A percentile compares a stretch with the other conserved stretches of the same genome.
phyloP scores from a whole-genome alignment of 2,797 vertebrate genomes.

The Lindbergichthys nudifrons region DNA sequence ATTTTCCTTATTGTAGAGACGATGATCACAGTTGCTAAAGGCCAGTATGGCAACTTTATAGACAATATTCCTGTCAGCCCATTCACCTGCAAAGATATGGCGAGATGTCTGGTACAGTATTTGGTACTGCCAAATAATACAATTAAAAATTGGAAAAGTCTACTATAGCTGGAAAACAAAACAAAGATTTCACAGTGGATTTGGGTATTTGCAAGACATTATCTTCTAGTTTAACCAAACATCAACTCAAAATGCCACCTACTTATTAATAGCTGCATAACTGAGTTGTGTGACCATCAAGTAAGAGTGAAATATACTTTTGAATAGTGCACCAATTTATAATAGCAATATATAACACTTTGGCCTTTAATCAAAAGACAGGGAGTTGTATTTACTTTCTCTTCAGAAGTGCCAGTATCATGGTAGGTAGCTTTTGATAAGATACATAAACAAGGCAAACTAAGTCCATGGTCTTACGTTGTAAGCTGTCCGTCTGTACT shows the following conservation, averaged over 20 bases:
- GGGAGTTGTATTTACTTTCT: conserved; percentile 9
- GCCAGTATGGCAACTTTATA: neutral
- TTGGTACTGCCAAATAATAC: neutral
- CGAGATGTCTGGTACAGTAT: neutral
- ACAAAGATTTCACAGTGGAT: conserved; percentile 13
- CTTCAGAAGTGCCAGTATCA: conserved; percentile 50
- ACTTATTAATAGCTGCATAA: neutral
- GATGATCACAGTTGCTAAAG: neutral
- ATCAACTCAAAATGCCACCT: neutral
- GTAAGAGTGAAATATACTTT: neutral
- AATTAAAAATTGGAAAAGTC: neutral
- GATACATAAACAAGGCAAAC: conserved; percentile 41
- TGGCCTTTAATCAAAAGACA: conserved; percentile 7
- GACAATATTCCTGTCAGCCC: neutral
- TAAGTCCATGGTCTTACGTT: conserved; percentile 1
- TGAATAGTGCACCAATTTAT: neutral
- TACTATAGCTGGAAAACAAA: neutral
- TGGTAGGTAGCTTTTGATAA: conserved; percentile 33
- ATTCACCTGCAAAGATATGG: neutral
- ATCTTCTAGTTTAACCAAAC: conserved; percentile 3
- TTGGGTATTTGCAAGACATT: neutral
- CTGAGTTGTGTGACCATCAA: neutral
- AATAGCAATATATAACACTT: neutral
- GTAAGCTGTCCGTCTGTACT: neutral
- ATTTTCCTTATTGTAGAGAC: neutral